These are phyloP conservation scores for Homarus gammarus DNA, from an alignment of 2,888 invertebrate genomes.

Conservation along the genomic window DNA sequence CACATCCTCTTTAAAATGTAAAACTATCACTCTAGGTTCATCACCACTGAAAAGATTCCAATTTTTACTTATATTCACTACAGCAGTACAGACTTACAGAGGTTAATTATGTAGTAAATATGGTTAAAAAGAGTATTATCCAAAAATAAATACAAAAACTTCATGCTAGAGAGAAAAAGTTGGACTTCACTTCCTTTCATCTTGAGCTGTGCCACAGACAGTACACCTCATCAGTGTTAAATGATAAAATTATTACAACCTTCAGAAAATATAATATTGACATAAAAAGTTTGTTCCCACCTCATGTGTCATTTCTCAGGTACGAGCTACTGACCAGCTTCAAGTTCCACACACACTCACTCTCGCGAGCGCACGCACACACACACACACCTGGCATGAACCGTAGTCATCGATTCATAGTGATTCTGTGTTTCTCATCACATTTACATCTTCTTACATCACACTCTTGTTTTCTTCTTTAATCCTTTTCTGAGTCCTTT, in stretches of 20 bases:
- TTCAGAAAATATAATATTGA: slow-evolving; percentile 21
- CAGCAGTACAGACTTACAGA: background rate
- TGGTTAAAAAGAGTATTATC: background rate
- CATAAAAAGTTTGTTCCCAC: slow-evolving; percentile 21
- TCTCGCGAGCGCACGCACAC: background rate
- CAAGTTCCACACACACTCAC: slow-evolving; percentile 8
- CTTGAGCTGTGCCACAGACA: background rate
- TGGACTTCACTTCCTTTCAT: background rate
- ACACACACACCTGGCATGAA: background rate
- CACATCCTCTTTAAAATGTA: background rate
- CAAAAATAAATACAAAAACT: background rate
- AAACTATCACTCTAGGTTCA: background rate
- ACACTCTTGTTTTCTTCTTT: slow-evolving; percentile 63
- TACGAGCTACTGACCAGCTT: slow-evolving; percentile 37
- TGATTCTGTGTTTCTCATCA: background rate
- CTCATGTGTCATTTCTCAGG: slow-evolving; percentile 24
- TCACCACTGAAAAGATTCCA: background rate
- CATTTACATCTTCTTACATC: background rate
- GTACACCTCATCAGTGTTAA: background rate
- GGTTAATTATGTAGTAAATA: background rate
- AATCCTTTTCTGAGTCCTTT: slow-evolving; percentile 73
- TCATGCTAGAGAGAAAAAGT: background rate
- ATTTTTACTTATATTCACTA: background rate
- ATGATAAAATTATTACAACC: background rate
- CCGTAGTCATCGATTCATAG: background rate